A percentile compares a stretch with the other conserved stretches of the same genome.
Evolutionary conservation across 2,797 vertebrate species (phyloP).

Genomic region (Xyrichtys novacula): DNA sequence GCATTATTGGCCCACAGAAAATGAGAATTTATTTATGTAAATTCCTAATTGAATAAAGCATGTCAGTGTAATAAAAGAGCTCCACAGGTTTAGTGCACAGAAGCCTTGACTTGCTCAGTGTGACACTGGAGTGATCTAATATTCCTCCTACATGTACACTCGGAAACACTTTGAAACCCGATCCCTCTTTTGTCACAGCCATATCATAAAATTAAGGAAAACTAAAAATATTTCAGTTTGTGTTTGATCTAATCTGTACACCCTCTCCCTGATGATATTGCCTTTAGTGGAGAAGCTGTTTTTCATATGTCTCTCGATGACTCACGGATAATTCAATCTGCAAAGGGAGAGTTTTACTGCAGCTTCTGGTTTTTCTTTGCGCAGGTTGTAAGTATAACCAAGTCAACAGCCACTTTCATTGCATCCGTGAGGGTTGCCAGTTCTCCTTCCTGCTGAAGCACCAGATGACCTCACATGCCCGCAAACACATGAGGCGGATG

Average conservation of each 20-base stretch:
- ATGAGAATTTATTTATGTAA: constrained; percentile 91
- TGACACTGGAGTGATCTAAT: constrained; percentile 85
- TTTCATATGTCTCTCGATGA: constrained; percentile 32
- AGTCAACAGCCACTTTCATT: constrained; percentile 99
- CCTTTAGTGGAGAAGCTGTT: constrained; percentile 31
- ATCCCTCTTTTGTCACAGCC: constrained; percentile 75
- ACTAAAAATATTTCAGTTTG: constrained; percentile 68
- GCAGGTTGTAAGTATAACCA: constrained; percentile 99
- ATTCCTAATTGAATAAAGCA: constrained; percentile 90
- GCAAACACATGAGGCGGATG: constrained; percentile 99
- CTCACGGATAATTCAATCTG: constrained; percentile 52
- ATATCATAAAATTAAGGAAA: constrained; percentile 72
- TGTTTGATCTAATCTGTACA: constrained; percentile 69
- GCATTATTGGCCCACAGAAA: constrained; percentile 88
- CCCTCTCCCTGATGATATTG: constrained; percentile 48
- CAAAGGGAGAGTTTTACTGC: constrained; percentile 45
- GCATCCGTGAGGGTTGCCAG: constrained; percentile 98
- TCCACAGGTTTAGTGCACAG: constrained; percentile 88
- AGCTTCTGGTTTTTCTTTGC: constrained; percentile 36
- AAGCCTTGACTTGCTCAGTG: constrained; percentile 84
- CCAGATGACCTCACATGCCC: constrained; percentile 99
- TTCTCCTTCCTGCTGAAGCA: constrained; percentile 99
- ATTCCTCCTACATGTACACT: constrained; percentile 82
- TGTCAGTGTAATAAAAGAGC: constrained; percentile 90
- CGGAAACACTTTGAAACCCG: constrained; percentile 74